Percentiles rank a stretch among this genome's conserved stretches.
Evolutionary conservation across 2,888 invertebrate species (phyloP).

Genomic region (Phaedon cochleariae): DNA sequence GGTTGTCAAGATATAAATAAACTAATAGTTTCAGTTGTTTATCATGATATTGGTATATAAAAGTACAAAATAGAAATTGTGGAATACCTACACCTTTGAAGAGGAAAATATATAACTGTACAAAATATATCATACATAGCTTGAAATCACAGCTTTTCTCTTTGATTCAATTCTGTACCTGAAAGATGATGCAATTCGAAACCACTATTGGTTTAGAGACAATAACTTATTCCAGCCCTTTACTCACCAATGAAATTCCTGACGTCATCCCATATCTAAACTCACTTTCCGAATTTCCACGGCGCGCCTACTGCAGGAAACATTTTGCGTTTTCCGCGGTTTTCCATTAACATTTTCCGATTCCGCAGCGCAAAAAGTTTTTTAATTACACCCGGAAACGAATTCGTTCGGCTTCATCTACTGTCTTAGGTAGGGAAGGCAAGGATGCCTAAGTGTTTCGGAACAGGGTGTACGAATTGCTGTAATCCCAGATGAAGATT

Average conservation of each 20-base stretch:
- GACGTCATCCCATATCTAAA: conserved; percentile 16
- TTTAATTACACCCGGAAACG: conserved; percentile 25
- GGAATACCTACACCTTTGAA: too few relatives aligned
- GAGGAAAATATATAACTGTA: too few relatives aligned
- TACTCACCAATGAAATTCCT: conserved; percentile 14
- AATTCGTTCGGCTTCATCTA: conserved; percentile 22
- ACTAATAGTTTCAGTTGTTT: too few relatives aligned
- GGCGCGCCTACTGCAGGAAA: conserved; percentile 3
- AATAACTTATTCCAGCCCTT: background rate
- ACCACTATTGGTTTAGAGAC: too few relatives aligned
- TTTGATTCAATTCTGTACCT: too few relatives aligned
- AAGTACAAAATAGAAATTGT: too few relatives aligned
- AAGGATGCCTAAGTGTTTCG: background rate
- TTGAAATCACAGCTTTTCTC: too few relatives aligned
- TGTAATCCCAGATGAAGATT: background rate
- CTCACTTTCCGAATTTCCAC: conserved; percentile 5
- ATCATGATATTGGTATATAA: too few relatives aligned
- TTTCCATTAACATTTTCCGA: conserved; percentile 25
- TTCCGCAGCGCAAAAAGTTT: conserved; percentile 18
- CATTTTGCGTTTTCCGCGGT: conserved; percentile 17
- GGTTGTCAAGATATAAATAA: too few relatives aligned
- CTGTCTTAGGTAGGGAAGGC: conserved; percentile 2
- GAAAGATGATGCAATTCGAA: too few relatives aligned
- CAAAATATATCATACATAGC: too few relatives aligned
- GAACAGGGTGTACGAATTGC: background rate